Conservation (phyloP, 2,797 vertebrate genomes). For the Muscicapa comitata region DNA sequence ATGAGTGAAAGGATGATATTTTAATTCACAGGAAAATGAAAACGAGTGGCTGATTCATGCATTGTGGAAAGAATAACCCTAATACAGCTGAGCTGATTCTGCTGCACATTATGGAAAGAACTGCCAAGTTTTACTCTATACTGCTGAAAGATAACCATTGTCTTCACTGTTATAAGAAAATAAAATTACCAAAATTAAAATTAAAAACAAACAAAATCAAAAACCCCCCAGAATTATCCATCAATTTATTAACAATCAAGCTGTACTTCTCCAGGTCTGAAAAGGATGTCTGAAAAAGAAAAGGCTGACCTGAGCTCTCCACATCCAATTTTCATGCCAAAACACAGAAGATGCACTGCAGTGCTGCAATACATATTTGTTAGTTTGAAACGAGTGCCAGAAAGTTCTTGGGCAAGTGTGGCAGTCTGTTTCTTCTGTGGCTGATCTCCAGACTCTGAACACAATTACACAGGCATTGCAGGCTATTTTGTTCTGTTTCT, state of each 20-base stretch:
- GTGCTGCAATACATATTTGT: background rate
- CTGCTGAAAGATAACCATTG: background rate
- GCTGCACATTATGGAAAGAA: background rate
- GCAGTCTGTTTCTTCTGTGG: background rate
- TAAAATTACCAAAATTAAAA: background rate
- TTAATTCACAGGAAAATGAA: background rate
- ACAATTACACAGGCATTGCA: background rate
- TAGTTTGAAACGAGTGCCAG: background rate
- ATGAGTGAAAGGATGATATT: background rate
- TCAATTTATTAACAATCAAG: background rate
- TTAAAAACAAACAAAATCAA: background rate
- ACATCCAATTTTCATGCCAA: background rate
- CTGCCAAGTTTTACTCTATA: background rate
- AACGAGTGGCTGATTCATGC: background rate
- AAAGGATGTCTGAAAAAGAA: background rate
- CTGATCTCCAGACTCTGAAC: background rate
- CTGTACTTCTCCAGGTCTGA: background rate
- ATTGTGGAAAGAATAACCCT: background rate
- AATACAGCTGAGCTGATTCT: background rate
- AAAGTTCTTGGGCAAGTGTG: background rate
- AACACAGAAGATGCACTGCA: background rate
- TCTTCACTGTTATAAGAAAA: background rate
- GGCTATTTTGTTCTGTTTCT: background rate
- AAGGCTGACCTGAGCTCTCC: background rate
- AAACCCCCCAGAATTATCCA: too few species aligned